Base-by-base conservation (phyloP, 2,888 invertebrate genomes). In the Caenorhabditis drosophilae region DNA sequence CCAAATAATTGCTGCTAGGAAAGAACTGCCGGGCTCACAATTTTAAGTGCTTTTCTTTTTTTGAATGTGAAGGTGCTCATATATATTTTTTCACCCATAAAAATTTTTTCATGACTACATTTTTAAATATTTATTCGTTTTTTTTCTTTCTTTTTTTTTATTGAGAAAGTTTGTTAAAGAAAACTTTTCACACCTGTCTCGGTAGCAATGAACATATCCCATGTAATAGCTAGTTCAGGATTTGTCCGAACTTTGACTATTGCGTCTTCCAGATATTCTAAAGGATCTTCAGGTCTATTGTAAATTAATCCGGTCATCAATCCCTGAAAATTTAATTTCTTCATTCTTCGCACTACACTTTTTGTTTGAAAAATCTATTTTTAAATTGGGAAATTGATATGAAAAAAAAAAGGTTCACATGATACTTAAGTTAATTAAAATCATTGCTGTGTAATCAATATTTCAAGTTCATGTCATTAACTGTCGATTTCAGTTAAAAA, bases 251-350 rank as follows among this genome's bases (percentile, higher is more conserved):
- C 53, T 46, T 66, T 61, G 4, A 45, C 51, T n/a, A 71, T 57
- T 3, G 78, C 73, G 18, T 69, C 61, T 58, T 83, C 78, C 22
- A 83, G 53, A 50, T 76, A 83, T 27, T 69, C 64, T 75, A 81
- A 78, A 74, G 84, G 86, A 61, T 87, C 85, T 12, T 80, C 77
- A n/a, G 86, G 86, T 42, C 85, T 78, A 61, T 85, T 84, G 78
- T 85, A 86, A 83, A 87, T 86, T 58, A 86, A 70, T 3, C 86
- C 86, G 31, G 86, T 87, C 86, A 86, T 86, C 38, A 86, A 73
- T 61, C 86, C 85, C 86, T 86, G 78, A 26, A 70, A 26, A 16
- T 45, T 25, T 12, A 42, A 12, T 2, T n/a, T n/a, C n/a, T n/a
- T n/a, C n/a, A n/a, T n/a, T n/a, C n/a, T n/a, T n/a, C n/a, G 31